Evolutionary conservation across 1,140 invertebrate genomes (phyloP), one percentile per base, ranked within the genome.

Genomic region (Heliconius hewitsoni): DNA sequence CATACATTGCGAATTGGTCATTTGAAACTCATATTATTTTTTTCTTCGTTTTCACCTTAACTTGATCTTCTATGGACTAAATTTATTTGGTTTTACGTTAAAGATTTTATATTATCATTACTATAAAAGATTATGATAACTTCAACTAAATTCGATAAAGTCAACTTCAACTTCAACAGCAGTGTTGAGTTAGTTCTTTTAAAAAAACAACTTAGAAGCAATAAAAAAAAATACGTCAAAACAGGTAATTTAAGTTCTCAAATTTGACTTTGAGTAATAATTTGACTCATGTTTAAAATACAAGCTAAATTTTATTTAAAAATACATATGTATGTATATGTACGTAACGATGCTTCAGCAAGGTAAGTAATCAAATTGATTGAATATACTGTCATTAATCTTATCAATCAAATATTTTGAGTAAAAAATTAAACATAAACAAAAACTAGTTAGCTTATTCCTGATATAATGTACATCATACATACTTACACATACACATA

Each of bases 341-440:
- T 11, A 42, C 11, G 0, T 57, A 57, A 23, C 8, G 19, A 57
- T 57, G n/a, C 55, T 57, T n/a, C 8, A 23, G 9, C n/a, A 23
- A n/a, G 50, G 18, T 19, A 52, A 52, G 50, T 57, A 57, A 23
- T 23, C 8, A 57, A 57, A 57, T 23, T 57, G 8, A 57, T 57
- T 57, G n/a, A 57, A 23, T 23, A 57, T 57, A 57, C 55, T 57
- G n/a, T 57, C 19, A 57, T 57, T 57, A 57, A 57, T 57, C 55
- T 57, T 23, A 57, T 57, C 19, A 57, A 23, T 23, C 19, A 23
- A 57, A 57, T 57, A 52, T 52, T 52, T 52, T 52, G 16, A 19
- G 50, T 52, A 52, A 52, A 19, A 52, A 52, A 52, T 52, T 19
- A 5, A 52, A 18, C 50, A 52, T 52, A 23, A 57, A 57, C 55